Percentiles rank a stretch among this genome's conserved stretches.
These are phyloP conservation scores for Drosophila histrio DNA, from an alignment of 2,888 invertebrate species.

Conservation along the genomic window DNA sequence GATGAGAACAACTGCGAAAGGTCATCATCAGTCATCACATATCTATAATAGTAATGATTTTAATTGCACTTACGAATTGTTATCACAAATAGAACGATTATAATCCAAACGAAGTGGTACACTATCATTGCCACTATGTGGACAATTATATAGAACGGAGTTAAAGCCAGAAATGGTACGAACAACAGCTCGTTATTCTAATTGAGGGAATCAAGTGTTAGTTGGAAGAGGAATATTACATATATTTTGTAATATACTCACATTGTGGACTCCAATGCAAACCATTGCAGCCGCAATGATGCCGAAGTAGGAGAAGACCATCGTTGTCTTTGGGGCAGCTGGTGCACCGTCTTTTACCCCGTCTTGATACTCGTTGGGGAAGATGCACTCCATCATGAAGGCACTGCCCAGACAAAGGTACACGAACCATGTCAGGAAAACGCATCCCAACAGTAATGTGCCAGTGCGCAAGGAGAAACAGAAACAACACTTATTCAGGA, in stretches of 20 bases:
- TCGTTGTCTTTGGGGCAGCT: conserved; percentile 60
- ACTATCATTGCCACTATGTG: conserved; percentile 43
- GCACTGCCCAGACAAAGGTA: conserved; percentile 57
- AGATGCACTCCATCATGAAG: conserved; percentile 68
- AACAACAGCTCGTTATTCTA: conserved; percentile 70
- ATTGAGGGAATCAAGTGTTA: not conserved
- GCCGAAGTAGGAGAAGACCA: conserved; percentile 63
- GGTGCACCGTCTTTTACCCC: conserved; percentile 1
- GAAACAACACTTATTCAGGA: conserved; percentile 52
- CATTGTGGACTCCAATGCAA: conserved; percentile 67
- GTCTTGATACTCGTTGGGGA: conserved; percentile 58
- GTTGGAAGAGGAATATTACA: too few relatives aligned
- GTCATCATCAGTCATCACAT: not conserved
- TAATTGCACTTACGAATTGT: conserved; percentile 47
- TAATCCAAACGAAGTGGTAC: conserved; percentile 45
- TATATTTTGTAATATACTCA: too few relatives aligned
- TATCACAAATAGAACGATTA: conserved; percentile 38
- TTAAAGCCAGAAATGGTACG: conserved; percentile 48
- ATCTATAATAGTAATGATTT: not conserved
- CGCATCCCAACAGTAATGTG: conserved; percentile 54
- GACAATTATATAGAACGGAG: conserved; percentile 48
- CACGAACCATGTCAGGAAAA: conserved; percentile 58
- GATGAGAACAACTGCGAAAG: conserved; percentile 37
- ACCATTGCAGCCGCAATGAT: conserved; percentile 46
- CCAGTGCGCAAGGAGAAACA: conserved; percentile 54